Base-by-base conservation (phyloP, 2,888 invertebrate species). In the Luffia ferchaultella region DNA sequence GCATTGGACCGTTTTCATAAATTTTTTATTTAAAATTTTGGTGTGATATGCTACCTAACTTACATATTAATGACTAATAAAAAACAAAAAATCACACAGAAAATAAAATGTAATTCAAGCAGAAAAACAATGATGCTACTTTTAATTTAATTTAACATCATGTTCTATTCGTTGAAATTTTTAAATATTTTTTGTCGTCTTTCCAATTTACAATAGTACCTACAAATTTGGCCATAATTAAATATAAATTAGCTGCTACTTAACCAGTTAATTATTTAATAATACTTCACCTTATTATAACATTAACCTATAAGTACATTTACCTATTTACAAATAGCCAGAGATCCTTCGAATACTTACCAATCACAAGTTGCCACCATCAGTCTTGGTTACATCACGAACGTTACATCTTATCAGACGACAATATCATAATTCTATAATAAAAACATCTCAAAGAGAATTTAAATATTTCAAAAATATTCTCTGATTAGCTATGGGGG, bases 281-380 rank as follows among this genome's bases (percentile, higher is more conserved):
- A n/a, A n/a, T n/a, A n/a, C n/a, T n/a, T n/a, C n/a, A n/a, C n/a
- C n/a, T n/a, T n/a, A n/a, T n/a, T n/a, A n/a, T n/a, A n/a, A n/a
- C n/a, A n/a, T n/a, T n/a, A n/a, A n/a, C n/a, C n/a, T n/a, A n/a
- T 30, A 30, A 30, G 3, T 30, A 30, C 12, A 30, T 30, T 7
- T 12, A 30, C 12, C 5, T 7, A 30, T 30, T 30, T 30, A 30
- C 30, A 30, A 3, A 30, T 7, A 30, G 30, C 30, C 30, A n/a
- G 18, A 45, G 45, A 45, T 18, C 15, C 17, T 18, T 20, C 19
- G n/a, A 19, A 49, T 48, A 48, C 41, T 15, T 41, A 19, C 15
- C 68, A 64, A 75, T 77, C 78, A 75, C 78, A 77, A 78, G 80
- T 65, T 79, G 75, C 76, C 76, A 63, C 70, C 80, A 60, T 80